Conservation (phyloP, 1,140 invertebrate species). For the Venturia canescens region DNA sequence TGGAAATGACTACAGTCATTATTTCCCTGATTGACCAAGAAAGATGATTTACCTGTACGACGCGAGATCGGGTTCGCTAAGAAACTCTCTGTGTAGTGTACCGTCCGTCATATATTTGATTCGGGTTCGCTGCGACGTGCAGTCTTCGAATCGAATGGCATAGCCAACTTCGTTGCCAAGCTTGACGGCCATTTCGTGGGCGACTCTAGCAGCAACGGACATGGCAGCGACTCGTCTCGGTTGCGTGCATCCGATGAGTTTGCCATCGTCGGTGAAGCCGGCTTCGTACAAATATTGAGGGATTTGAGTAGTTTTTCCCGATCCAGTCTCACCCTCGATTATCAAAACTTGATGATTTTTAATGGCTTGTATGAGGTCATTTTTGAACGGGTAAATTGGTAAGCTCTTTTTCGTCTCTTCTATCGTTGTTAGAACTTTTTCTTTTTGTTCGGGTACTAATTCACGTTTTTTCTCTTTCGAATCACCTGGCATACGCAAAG, state of each 20-base stretch:
- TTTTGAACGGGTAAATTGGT: constrained; percentile 95
- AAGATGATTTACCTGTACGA: constrained; percentile 82
- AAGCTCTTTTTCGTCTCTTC: constrained; percentile 95
- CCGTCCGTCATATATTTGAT: constrained; percentile 99
- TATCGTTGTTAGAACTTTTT: constrained; percentile 86
- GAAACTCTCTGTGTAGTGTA: constrained; percentile 97
- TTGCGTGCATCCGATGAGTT: constrained; percentile 86
- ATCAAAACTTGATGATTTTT: constrained; percentile 94
- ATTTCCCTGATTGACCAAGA: too few relatives aligned
- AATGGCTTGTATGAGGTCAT: constrained; percentile 93
- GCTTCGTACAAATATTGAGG: constrained; percentile 97
- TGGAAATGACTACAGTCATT: too few relatives aligned
- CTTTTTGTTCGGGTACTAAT: constrained; percentile 81
- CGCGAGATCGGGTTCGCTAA: constrained; percentile 96
- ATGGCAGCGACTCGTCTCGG: constrained; percentile 98
- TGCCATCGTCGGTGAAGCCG: constrained; percentile 89
- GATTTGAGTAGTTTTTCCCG: constrained; percentile 99
- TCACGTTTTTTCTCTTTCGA: constrained; percentile 80
- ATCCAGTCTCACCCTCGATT: constrained; percentile 98
- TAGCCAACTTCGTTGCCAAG: constrained; percentile 99
- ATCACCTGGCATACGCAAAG: constrained; percentile 90
- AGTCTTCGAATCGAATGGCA: constrained; percentile 99
- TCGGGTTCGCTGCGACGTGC: constrained; percentile 95
- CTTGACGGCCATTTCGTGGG: constrained; percentile 99
- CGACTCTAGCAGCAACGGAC: constrained; percentile 98